Base-by-base conservation (phyloP, 1,140 invertebrate species). In the Ctenoplectra terminalis region DNA sequence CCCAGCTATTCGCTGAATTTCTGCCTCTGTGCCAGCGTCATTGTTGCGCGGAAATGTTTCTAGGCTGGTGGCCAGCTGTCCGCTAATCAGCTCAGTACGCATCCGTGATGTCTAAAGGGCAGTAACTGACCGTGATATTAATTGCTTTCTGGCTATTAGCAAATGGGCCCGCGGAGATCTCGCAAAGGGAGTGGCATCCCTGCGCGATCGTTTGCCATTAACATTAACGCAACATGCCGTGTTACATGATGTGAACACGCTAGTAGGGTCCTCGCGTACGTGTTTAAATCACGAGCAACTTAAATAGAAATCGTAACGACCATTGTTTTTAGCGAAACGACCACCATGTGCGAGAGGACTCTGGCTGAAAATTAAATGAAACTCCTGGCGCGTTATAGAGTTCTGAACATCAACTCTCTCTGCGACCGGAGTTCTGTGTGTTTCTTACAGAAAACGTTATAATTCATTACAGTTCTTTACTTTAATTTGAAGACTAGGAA, bases 61-160 rank as follows among this genome's bases (percentile, higher is more conserved):
- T 56, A 69, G 15, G 26, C 17, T 17, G 20, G 26, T 17, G 23
- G 6, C 3, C 15, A 2, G 9, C 6, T 1, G 2, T 29, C 26
- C 34, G 23, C 29, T 75, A 66, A 54, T 11, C 52, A 40, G 40
- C 43, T 67, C 61, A 50, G 29, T 40, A 67, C 72, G 72, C 72
- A 60, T 50, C 70, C 61, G 61, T 66, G 61, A 43, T 26, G 61
- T 58, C 50, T 66, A 76, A 81, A 67, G 72, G 63, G 79, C 37
- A 50, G 72, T 83, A 75, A 88, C 88, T 85, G 87, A 82, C 84
- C 80, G 66, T 85, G 86, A 91, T 90, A 91, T 91, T 91, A 91
- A 91, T 91, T 91, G 88, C 90, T 91, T 87, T 88, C 84, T 89
- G 71, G 86, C 90, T 88, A 92, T 92, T 91, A 91, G 89, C 78